Conservation (phyloP, 2,113 vertebrate genomes). For the Lutjanus erythropterus region DNA sequence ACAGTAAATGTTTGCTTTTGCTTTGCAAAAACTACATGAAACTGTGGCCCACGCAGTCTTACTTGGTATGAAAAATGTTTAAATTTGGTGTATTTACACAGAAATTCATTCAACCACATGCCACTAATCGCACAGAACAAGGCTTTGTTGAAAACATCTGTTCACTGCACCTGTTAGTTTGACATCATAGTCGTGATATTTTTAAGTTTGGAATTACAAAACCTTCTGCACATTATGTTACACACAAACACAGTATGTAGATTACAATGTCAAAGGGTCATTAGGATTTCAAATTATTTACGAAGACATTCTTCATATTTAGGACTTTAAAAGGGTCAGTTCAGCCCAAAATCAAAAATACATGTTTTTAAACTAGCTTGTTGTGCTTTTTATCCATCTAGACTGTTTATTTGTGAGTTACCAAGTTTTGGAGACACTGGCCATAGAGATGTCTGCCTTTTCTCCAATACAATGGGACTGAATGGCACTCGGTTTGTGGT, state of each 20-base stretch:
- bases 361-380: no score
- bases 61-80: conserved; percentile 2
- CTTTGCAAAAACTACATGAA: neutral
- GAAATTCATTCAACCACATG: neutral
- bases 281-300: neutral
- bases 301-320: neutral
- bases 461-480: no score
- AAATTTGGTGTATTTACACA: neutral
- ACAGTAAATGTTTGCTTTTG: conserved; percentile 33
- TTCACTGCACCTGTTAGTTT: neutral
- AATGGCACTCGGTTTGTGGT: no score
- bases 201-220: neutral
- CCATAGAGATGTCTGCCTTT: no score
- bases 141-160: neutral
- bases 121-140: neutral
- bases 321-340: neutral
- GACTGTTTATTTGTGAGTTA: no score
- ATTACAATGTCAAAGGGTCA: neutral
- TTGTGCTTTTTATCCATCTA: no score
- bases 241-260: neutral
- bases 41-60: neutral
- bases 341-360: no score
- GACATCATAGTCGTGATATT: neutral
- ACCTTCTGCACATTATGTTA: neutral
- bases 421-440: no score